Evolutionary conservation across 2,797 vertebrate genomes (phyloP), one percentile per base, ranked within the genome.

Genomic region (Chiroxiphia lanceolata): DNA sequence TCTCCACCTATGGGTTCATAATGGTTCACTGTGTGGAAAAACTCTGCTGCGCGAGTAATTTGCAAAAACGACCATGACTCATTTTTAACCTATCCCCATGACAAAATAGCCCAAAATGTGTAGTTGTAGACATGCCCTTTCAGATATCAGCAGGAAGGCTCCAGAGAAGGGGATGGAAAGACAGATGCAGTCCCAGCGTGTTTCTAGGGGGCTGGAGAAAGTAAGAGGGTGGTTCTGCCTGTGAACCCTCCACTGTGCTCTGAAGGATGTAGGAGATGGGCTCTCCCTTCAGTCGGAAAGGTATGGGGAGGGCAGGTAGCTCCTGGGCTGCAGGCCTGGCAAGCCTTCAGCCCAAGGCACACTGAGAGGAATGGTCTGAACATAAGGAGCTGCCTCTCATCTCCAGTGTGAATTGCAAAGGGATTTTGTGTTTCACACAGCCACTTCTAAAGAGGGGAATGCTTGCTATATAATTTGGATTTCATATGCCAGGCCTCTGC

Each of bases 401-500:
- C 82, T 45, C 48, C 63, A 65, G n/a, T 75, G 69, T 63, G 79
- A 95, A 89, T 33, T 72, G 82, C 54, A 61, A 83, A 91, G 59
- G 65, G 91, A 93, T 92, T 95, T 92, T 83, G 54, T 75, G 57
- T 84, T 92, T 92, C 84, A 72, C 50, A 47, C 44, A 93, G 86
- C 22, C 61, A 48, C 79, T 92, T 95, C 84, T 72, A 65, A 95
- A 89, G 82, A 65, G 23, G 57, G 47, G 31, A 85, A 87, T 81
- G 42, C 68, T 54, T 69, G 78, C 91, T 92, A n/a, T 95, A 48
- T 92, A 92, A 95, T 95, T 96, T 91, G 82, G 83, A 85, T 92
- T 96, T 95, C 13, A 4, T 44, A 61, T 83, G 89, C 92, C 95
- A 93, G 82, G 69, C 54, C 87, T 88, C 89, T 93, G 72, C 76